phyloP scores from a whole-genome alignment of 2,888 invertebrate species.

The Rapana venosa region DNA sequence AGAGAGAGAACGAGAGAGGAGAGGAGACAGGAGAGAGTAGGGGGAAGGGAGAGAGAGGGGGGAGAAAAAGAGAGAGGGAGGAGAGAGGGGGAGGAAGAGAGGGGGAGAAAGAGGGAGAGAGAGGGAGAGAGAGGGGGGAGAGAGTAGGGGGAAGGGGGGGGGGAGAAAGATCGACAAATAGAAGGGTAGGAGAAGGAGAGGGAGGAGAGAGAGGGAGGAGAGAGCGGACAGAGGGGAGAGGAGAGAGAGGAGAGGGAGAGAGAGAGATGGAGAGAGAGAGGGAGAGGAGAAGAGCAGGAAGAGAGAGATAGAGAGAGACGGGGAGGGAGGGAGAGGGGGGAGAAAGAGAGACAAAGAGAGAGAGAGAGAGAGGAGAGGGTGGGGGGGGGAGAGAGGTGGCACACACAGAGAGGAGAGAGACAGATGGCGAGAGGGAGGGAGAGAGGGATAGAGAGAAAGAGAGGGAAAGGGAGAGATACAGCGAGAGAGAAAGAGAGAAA shows the following conservation, averaged over 20 bases:
- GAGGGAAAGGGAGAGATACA: not conserved
- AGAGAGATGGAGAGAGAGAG: conserved; percentile 6
- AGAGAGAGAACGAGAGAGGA: not conserved
- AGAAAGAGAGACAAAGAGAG: not conserved
- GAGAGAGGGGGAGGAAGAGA: not conserved
- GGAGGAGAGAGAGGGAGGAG: not conserved
- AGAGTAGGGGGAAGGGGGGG: not conserved
- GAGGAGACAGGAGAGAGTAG: not conserved
- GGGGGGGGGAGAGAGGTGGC: not conserved
- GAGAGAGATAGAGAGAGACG: not conserved
- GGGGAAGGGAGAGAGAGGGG: not conserved
- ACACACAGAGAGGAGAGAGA: not conserved
- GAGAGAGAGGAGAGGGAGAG: not conserved
- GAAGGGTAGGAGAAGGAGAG: not conserved
- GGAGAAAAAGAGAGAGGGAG: not conserved
- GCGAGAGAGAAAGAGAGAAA: not conserved
- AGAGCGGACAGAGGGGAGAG: not conserved
- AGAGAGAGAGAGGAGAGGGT: not conserved
- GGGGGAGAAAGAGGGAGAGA: not conserved
- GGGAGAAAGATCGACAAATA: not conserved
- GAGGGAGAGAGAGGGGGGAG: not conserved
- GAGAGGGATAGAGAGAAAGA: not conserved
- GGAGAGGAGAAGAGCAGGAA: not conserved
- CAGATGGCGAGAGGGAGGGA: not conserved
- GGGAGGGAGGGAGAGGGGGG: not conserved